phyloP scores from a whole-genome alignment of 2,797 vertebrate species.

The Coracias cyanogaster region DNA sequence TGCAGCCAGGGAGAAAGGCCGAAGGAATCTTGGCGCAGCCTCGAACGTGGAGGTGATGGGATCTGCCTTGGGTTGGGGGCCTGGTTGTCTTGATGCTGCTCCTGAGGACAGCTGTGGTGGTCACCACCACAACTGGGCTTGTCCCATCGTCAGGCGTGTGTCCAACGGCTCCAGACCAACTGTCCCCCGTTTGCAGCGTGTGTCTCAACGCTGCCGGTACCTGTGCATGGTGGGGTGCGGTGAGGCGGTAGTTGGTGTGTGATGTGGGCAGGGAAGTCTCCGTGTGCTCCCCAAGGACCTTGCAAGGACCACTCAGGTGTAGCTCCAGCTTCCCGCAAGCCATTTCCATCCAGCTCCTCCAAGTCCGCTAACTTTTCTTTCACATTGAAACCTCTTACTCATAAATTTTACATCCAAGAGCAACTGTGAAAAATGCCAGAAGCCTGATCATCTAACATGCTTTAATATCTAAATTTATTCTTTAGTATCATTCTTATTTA shows the following conservation, averaged over 20 bases:
- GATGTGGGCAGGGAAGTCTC: neutral
- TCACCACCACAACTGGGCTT: accelerated
- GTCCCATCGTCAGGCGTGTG: accelerated
- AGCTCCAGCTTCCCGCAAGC: slow-evolving; percentile 42
- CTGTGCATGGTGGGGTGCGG: accelerated
- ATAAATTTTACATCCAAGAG: slow-evolving; percentile 44
- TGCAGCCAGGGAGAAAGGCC: neutral
- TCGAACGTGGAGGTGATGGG: neutral
- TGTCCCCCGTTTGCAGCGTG: accelerated
- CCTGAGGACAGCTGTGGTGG: neutral
- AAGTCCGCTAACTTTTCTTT: slow-evolving; percentile 20
- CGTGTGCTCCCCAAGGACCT: neutral
- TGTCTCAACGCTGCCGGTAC: neutral
- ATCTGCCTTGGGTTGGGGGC: neutral
- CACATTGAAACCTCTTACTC: slow-evolving; percentile 41
- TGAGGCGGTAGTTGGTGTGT: neutral
- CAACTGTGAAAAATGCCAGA: slow-evolving; percentile 42
- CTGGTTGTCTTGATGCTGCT: neutral
- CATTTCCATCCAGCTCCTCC: slow-evolving; percentile 57
- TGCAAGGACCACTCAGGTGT: neutral
- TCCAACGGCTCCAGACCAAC: accelerated
- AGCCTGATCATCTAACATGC: slow-evolving; percentile 48
- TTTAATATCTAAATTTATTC: slow-evolving; percentile 40
- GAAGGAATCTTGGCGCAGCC: neutral
- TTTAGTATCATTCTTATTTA: slow-evolving; percentile 70